Percentiles rank a stretch among this genome's conserved stretches.
Evolutionary conservation across 2,113 vertebrate species (phyloP).

Genomic region (Prinia subflava): DNA sequence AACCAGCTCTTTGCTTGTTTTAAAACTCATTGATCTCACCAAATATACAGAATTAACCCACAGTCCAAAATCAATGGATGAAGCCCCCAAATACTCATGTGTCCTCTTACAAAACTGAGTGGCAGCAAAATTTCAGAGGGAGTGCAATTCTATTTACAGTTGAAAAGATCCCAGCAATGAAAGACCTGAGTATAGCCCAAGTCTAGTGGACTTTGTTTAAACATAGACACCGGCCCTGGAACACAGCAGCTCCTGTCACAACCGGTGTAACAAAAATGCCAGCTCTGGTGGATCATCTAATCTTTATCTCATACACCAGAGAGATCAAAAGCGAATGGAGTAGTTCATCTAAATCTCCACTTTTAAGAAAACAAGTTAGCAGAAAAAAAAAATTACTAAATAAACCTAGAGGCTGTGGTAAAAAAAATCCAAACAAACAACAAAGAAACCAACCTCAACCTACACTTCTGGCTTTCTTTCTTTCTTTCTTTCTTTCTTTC

Average conservation of each 20-base stretch:
- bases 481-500: no score
- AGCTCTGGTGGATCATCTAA: neutral
- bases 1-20: neutral
- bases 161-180: neutral
- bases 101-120: neutral
- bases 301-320: neutral
- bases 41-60: neutral
- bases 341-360: neutral
- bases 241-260: neutral
- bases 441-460: no score
- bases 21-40: neutral
- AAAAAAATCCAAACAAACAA: no score
- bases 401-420: neutral
- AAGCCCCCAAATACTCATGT: neutral
- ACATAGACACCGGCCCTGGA: neutral
- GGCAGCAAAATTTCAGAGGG: neutral
- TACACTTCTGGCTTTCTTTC: neutral
- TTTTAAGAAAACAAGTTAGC: neutral
- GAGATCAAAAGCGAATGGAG: accelerated
- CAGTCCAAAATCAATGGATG: neutral
- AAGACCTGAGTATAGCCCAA: neutral
- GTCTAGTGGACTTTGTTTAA: neutral
- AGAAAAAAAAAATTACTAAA: neutral
- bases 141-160: neutral
- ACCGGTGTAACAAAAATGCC: neutral